Percentiles rank a stretch among this genome's conserved stretches.
Evolutionary conservation across 2,113 vertebrate species (phyloP).

Genomic region (Prunella himalayana): DNA sequence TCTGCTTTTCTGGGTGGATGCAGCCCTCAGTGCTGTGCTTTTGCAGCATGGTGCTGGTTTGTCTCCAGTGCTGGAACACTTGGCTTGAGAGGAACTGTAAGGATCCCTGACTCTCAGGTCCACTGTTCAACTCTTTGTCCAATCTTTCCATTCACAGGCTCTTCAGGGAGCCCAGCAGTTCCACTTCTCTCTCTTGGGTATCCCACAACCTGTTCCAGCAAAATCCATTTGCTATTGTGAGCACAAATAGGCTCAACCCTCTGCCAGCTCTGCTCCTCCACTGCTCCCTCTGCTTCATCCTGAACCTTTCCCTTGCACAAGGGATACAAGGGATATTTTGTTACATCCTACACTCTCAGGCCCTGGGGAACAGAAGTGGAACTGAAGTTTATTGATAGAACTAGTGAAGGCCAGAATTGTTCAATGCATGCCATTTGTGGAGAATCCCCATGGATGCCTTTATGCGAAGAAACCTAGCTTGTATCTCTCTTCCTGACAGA

Average conservation of each 20-base stretch:
- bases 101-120: not conserved
- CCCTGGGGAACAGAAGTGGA: not conserved
- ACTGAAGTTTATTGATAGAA: not conserved
- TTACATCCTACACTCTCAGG: not conserved
- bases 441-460: not conserved
- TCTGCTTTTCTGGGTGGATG: not conserved
- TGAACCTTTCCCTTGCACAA: not conserved
- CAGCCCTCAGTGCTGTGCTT: not conserved
- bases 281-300: not conserved
- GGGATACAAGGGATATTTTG: not conserved
- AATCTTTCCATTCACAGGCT: not conserved
- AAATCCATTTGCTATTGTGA: not conserved
- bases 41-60: not conserved
- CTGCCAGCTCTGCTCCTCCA: not conserved
- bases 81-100: not conserved
- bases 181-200: not conserved
- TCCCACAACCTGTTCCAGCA: not conserved
- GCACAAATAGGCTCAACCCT: not conserved
- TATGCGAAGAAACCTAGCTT: not conserved
- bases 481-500: not conserved
- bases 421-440: not conserved
- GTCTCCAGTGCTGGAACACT: not conserved
- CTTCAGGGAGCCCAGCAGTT: not conserved
- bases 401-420: not conserved
- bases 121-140: not conserved